Conservation (phyloP, 1,140 invertebrate genomes). For the Caenorhabditis inopinata region DNA sequence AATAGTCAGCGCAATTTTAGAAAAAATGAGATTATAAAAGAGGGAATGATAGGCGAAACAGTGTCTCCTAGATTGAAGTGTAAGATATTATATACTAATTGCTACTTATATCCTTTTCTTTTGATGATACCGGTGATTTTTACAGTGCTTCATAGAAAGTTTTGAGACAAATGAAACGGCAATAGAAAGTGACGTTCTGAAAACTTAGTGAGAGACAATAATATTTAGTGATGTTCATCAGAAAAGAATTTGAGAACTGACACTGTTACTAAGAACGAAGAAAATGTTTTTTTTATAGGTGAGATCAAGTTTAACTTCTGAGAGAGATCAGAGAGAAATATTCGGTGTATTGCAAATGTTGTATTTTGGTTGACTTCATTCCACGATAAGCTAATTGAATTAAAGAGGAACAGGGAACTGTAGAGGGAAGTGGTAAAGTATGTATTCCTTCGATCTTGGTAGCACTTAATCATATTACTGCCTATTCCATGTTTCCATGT, state of each 20-base stretch:
- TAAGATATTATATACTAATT: slow-evolving; percentile 18
- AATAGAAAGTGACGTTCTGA: background rate
- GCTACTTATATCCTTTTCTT: background rate
- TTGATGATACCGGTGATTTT: slow-evolving; percentile 29
- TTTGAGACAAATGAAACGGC: background rate
- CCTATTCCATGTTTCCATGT: too few relatives aligned
- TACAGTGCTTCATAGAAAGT: background rate
- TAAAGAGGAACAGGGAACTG: too few relatives aligned
- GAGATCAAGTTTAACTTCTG: too few relatives aligned
- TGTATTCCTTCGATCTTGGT: too few relatives aligned
- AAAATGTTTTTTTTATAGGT: too few relatives aligned
- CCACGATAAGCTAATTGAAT: too few relatives aligned
- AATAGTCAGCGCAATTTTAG: slow-evolving; percentile 6
- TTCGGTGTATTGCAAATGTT: too few relatives aligned
- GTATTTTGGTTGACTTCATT: too few relatives aligned
- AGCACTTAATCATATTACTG: too few relatives aligned
- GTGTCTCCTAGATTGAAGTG: background rate
- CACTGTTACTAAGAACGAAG: too few relatives aligned
- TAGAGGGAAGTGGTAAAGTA: too few relatives aligned
- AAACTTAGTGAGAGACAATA: background rate
- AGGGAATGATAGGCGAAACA: background rate
- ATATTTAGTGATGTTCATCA: background rate
- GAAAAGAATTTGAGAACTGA: background rate
- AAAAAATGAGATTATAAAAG: background rate
- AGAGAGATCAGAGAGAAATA: too few relatives aligned